phyloP scores from a whole-genome alignment of 2,888 invertebrate genomes.

The Tachystola acroxantha region DNA sequence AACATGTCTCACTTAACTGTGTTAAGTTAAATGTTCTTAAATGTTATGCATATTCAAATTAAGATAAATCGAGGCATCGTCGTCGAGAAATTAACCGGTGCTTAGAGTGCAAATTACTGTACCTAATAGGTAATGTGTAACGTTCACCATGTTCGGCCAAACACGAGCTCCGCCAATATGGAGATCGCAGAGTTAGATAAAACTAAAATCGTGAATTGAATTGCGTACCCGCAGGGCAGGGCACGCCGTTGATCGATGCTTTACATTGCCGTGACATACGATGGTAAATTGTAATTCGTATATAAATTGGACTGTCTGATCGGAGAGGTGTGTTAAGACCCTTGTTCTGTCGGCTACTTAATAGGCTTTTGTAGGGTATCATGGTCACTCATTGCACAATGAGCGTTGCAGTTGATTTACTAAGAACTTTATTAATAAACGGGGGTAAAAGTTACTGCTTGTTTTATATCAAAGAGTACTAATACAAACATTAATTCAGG shows the following conservation, averaged over 20 bases:
- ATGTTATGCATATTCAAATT: not conserved
- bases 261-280: slow-evolving; percentile 3
- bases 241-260: slow-evolving; percentile 7
- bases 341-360: slow-evolving; percentile 4
- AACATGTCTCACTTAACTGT: too few species aligned
- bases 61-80: slow-evolving; percentile 3
- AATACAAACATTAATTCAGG: too few species aligned
- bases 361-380: not conserved
- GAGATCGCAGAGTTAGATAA: slow-evolving; percentile 15
- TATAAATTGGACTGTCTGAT: slow-evolving; percentile 7
- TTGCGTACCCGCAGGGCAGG: slow-evolving; percentile 3
- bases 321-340: not conserved
- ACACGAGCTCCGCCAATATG: slow-evolving; percentile 13
- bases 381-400: not conserved
- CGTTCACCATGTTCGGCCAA: slow-evolving; percentile 8
- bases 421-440: too few species aligned
- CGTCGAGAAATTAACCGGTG: slow-evolving; percentile 3
- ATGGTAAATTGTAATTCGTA: slow-evolving; percentile 6
- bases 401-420: too few species aligned
- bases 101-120: slow-evolving; percentile 4
- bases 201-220: slow-evolving; percentile 17
- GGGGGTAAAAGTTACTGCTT: too few species aligned
- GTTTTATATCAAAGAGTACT: too few species aligned
- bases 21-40: too few species aligned
- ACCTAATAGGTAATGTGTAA: slow-evolving; percentile 5